Conservation (phyloP, 2,113 vertebrate species). For the Sturnira hondurensis region DNA sequence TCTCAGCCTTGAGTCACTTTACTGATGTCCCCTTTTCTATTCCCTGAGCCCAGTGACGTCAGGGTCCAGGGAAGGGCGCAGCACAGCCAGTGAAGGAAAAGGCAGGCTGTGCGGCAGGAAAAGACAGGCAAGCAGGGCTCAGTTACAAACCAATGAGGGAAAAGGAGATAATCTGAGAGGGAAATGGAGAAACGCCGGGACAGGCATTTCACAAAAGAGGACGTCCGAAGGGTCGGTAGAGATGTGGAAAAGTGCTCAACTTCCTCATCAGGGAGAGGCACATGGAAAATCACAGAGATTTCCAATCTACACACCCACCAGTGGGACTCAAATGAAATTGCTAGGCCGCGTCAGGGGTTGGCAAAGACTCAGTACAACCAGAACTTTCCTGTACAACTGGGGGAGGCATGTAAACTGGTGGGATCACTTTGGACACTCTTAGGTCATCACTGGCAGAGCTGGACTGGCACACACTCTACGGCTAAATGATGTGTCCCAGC, state of each 20-base stretch:
- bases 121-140: not conserved
- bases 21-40: not conserved
- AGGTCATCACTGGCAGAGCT: not conserved
- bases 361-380: fast-evolving
- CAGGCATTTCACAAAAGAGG: not conserved
- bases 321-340: too few relatives aligned
- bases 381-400: not conserved
- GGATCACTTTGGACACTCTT: not conserved
- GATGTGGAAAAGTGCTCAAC: not conserved
- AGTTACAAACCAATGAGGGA: not conserved
- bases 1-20: not conserved
- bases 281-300: not conserved
- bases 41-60: not conserved
- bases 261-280: too few relatives aligned
- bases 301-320: too few relatives aligned
- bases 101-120: not conserved
- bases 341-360: not conserved
- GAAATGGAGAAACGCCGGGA: not conserved
- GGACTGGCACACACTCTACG: fast-evolving
- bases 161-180: not conserved
- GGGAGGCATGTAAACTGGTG: fast-evolving
- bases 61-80: not conserved
- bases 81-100: not conserved
- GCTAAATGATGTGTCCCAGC: not conserved
- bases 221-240: not conserved